Percentiles rank a stretch among this genome's conserved stretches.
Conservation (phyloP, 2,797 vertebrate genomes). For the Sebastes nivosus region DNA sequence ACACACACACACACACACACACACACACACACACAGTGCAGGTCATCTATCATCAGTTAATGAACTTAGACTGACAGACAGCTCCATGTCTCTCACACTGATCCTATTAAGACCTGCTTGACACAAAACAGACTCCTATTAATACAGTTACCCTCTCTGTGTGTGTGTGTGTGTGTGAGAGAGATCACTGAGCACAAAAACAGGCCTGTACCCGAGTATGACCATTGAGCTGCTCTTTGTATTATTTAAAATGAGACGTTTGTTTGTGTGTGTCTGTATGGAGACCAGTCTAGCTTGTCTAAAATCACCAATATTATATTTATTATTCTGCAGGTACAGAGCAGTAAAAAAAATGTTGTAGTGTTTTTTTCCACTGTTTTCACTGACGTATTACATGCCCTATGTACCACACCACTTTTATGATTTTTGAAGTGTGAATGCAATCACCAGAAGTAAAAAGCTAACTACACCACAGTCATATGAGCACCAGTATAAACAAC, state of each 20-base stretch:
- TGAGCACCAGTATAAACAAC: too few relatives aligned
- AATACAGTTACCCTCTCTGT: constrained; percentile 85
- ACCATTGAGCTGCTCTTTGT: constrained; percentile 14
- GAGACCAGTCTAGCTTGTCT: not conserved
- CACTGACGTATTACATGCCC: too few relatives aligned
- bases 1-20: constrained; percentile 33
- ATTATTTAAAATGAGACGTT: not conserved
- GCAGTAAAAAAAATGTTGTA: too few relatives aligned
- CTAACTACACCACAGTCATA: too few relatives aligned
- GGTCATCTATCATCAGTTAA: constrained; percentile 91
- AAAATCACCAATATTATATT: not conserved
- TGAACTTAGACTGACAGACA: constrained; percentile 96
- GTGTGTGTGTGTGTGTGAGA: constrained; percentile 13
- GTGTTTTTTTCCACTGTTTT: too few relatives aligned
- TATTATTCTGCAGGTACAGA: not conserved
- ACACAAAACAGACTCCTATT: constrained; percentile 94
- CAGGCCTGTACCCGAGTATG: constrained; percentile 36
- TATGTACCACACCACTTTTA: too few relatives aligned
- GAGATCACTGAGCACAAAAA: constrained; percentile 47
- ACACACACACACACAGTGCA: constrained; percentile 26
- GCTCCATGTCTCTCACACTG: constrained; percentile 93
- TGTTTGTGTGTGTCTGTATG: not conserved
- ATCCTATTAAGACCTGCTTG: constrained; percentile 94
- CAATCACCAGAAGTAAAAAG: too few relatives aligned
- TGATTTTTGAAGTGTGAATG: too few relatives aligned